These are phyloP conservation scores for Chelonia mydas DNA, from an alignment of 2,797 vertebrate species.

Conservation along the genomic window DNA sequence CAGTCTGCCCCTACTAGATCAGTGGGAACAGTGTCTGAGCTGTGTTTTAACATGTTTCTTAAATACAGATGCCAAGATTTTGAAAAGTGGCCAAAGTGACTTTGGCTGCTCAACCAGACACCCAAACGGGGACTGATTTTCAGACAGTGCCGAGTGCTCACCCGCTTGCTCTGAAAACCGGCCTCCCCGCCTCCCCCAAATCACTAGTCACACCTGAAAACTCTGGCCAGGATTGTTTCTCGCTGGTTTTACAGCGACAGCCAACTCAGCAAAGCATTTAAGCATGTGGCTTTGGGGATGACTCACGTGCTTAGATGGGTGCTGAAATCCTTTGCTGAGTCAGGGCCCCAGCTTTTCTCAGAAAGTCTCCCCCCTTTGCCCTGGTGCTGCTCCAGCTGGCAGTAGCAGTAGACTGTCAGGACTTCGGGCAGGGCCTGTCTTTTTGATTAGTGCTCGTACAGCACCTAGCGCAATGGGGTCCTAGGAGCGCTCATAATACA, in stretches of 20 bases:
- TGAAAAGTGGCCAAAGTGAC: not conserved
- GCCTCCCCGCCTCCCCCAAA: not conserved
- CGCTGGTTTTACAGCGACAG: not conserved
- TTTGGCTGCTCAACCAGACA: not conserved
- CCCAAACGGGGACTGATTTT: not conserved
- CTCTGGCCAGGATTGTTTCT: not conserved
- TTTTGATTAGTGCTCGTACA: not conserved
- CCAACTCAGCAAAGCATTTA: not conserved
- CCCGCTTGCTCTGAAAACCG: not conserved
- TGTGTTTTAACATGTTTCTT: not conserved
- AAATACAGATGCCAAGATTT: not conserved
- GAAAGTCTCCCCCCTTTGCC: not conserved
- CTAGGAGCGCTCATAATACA: not conserved
- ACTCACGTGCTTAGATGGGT: not conserved
- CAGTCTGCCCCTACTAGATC: not conserved
- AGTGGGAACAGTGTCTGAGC: not conserved
- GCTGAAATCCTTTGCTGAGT: not conserved
- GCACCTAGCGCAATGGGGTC: not conserved
- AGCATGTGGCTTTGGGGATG: not conserved
- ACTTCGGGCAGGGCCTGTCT: not conserved
- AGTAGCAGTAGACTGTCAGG: not conserved
- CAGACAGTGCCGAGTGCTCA: not conserved
- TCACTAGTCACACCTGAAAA: not conserved
- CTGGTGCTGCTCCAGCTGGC: not conserved
- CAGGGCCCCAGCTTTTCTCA: not conserved